Base-by-base conservation (phyloP, 2,113 vertebrate genomes). In the Catharus fuscescens region DNA sequence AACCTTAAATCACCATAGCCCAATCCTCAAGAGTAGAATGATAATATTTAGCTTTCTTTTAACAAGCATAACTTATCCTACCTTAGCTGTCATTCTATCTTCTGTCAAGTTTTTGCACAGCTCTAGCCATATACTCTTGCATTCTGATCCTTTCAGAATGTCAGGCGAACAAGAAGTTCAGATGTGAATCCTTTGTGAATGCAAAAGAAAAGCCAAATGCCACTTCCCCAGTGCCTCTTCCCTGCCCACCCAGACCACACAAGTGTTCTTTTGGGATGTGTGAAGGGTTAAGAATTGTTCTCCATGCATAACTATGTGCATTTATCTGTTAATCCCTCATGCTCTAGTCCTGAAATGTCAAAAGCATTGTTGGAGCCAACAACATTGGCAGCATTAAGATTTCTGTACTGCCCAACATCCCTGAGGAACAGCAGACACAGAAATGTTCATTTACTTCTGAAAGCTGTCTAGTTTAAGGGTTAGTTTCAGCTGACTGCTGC, bases 321-420 rank as follows among this genome's bases (percentile, higher is more conserved):
- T 85, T 94, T 80, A 77, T 87, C 87, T 77, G 69, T 60, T 95
- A 97, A 97, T 97, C 90, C 90, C 96, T 86, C 25, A 38, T 70
- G 80, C 83, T 95, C 94, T 81, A 65, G 83, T 97, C 80, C 79
- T 95, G 73, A 95, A 90, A 93, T 53, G 66, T 83, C 69, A 96
- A 91, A 94, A 95, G 52, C 44, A 94, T 85, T 95, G 74, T 93
- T 92, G 93, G 74, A 97, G 80, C 66, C 79, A 94, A 83, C 52
- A 93, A 12, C 52, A 56, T 73, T 45, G 34, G 12, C 86, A 96
- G 47, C 66, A 70, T 79, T 94, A 92, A 96, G 95, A 66, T 95
- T 93, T 82, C 73, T 95, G 82, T 95, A 83, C 31, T 93, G 71
- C 40, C 24, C 56, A 73, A 26, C 26, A 20, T 85, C 86, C 74